phyloP scores from a whole-genome alignment of 2,113 vertebrate genomes.

The Crotalus tigris region DNA sequence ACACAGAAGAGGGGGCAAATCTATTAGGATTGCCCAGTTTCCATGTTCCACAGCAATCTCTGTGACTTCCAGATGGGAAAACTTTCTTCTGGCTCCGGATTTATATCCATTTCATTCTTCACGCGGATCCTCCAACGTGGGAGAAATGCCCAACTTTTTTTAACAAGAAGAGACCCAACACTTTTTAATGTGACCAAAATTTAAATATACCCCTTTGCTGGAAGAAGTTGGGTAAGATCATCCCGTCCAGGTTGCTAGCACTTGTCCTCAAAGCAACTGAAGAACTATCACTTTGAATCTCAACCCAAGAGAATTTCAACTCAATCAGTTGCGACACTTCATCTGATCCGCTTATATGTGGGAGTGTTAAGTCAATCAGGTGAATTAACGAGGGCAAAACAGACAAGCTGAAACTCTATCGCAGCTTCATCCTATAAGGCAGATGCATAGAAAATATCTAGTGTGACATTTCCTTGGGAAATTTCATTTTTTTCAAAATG shows the following conservation, averaged over 20 bases:
- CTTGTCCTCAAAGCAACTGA: neutral
- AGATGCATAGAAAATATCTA: neutral
- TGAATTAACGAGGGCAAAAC: constrained; percentile 4
- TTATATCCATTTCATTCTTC: neutral
- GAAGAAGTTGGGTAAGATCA: neutral
- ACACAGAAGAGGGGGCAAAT: neutral
- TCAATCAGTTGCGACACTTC: neutral
- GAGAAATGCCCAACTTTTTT: neutral
- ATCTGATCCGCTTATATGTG: neutral
- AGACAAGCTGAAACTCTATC: neutral
- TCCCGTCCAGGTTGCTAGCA: neutral
- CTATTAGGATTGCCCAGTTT: neutral
- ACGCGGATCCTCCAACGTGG: neutral
- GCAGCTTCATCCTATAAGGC: neutral
- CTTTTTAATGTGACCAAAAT: neutral
- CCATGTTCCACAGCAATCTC: neutral
- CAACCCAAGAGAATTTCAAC: neutral
- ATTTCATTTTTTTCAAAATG: neutral
- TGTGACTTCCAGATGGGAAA: neutral
- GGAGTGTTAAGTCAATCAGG: neutral
- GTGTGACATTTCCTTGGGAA: neutral
- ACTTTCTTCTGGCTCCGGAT: neutral
- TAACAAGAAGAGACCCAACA: neutral
- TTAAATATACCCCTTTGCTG: neutral
- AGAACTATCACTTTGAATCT: neutral